Percentiles rank a stretch among this genome's conserved stretches.
phyloP scores from a whole-genome alignment of 2,888 invertebrate species.

The Trissonchulus latispiculum region DNA sequence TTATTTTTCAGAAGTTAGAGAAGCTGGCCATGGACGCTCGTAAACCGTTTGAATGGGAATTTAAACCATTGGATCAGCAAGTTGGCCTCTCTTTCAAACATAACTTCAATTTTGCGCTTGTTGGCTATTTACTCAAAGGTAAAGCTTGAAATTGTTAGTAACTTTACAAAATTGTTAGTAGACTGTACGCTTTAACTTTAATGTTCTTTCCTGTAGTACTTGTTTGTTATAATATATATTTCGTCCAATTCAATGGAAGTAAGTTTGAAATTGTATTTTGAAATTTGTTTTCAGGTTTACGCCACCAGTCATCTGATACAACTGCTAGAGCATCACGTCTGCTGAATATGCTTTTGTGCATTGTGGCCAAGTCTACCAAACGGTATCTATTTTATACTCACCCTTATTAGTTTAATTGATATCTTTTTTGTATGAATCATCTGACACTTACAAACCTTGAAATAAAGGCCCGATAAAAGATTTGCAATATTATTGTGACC shows the following conservation, averaged over 20 bases:
- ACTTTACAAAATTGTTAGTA: not conserved
- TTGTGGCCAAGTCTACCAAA: slow-evolving; percentile 70
- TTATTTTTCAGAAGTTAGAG: slow-evolving; percentile 58
- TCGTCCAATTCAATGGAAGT: slow-evolving; percentile 9
- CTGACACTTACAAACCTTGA: too few relatives aligned
- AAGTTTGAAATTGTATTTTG: slow-evolving; percentile 3
- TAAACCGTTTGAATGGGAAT: slow-evolving; percentile 92
- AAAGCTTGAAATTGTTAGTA: not conserved
- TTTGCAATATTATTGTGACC: too few relatives aligned
- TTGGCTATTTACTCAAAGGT: slow-evolving; percentile 81
- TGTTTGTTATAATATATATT: not conserved
- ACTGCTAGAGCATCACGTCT: slow-evolving; percentile 82
- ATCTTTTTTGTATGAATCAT: too few relatives aligned
- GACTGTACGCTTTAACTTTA: not conserved
- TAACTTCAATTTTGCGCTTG: slow-evolving; percentile 87
- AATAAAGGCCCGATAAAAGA: too few relatives aligned
- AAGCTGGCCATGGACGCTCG: slow-evolving; percentile 86
- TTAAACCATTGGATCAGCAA: slow-evolving; percentile 81
- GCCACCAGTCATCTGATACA: slow-evolving; percentile 82
- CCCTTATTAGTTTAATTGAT: too few relatives aligned
- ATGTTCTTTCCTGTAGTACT: not conserved
- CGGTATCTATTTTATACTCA: too few relatives aligned
- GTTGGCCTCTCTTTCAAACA: slow-evolving; percentile 53
- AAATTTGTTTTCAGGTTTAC: slow-evolving; percentile 53
- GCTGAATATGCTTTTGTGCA: slow-evolving; percentile 71